Conservation (phyloP, 2,113 vertebrate genomes). For the Leiothrix lutea region DNA sequence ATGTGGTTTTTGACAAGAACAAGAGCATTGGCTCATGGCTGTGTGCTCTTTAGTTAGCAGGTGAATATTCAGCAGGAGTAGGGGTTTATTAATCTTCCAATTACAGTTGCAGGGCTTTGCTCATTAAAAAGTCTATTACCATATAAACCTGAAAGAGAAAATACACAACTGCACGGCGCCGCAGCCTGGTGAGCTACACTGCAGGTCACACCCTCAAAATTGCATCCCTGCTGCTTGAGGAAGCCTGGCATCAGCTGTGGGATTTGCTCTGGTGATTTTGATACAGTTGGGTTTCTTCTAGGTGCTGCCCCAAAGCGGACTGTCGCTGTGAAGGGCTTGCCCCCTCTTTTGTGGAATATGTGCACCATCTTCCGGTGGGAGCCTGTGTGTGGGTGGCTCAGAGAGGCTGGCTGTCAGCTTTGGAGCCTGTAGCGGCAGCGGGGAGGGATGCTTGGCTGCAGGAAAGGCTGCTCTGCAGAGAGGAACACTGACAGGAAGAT, state of each 20-base stretch:
- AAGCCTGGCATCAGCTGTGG: background rate
- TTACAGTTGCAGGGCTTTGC: background rate
- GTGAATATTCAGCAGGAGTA: background rate
- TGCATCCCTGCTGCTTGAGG: background rate
- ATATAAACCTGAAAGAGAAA: background rate
- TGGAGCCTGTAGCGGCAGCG: background rate
- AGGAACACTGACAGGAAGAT: rapidly evolving
- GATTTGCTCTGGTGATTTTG: background rate
- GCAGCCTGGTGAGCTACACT: background rate
- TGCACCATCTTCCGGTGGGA: slow-evolving; percentile 33
- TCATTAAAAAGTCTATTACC: background rate
- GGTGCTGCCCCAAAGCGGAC: rapidly evolving
- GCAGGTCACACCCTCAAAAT: background rate
- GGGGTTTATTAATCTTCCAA: background rate
- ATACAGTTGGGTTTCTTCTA: rapidly evolving
- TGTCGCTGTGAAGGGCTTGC: rapidly evolving
- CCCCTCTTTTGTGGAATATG: background rate
- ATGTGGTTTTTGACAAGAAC: background rate
- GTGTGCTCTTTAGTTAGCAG: background rate
- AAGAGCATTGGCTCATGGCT: background rate
- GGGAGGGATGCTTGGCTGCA: background rate
- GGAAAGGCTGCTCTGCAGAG: background rate
- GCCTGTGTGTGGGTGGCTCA: background rate
- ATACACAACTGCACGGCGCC: background rate
- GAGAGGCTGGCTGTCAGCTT: rapidly evolving